phyloP scores from a whole-genome alignment of 2,797 vertebrate species.

The Spinibarbus caldwelli region DNA sequence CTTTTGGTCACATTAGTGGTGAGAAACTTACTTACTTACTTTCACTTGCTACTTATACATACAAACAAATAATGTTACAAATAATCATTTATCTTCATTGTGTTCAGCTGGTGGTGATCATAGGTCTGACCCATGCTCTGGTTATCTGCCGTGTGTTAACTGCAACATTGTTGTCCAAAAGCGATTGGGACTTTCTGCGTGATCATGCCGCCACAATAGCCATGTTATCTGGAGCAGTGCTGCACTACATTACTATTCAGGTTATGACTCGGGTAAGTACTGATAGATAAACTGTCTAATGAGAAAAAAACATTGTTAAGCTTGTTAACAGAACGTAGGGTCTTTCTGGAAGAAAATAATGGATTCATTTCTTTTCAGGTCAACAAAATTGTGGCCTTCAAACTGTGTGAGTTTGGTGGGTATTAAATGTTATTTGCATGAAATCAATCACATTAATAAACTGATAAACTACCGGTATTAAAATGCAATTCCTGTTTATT shows the following conservation, averaged over 20 bases:
- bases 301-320: not conserved
- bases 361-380: slow-evolving; percentile 71
- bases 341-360: not conserved
- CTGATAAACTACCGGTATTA: not conserved
- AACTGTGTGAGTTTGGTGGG: slow-evolving; percentile 87
- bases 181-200: slow-evolving; percentile 69
- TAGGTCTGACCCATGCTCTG: slow-evolving; percentile 85
- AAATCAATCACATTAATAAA: not conserved
- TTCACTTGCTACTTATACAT: not conserved
- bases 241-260: slow-evolving; percentile 86
- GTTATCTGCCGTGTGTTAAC: slow-evolving; percentile 88
- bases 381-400: slow-evolving; percentile 82
- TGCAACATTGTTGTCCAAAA: slow-evolving; percentile 73
- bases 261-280: slow-evolving; percentile 72
- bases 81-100: not conserved
- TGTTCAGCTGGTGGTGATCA: slow-evolving; percentile 85
- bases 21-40: too few species aligned
- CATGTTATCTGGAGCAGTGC: slow-evolving; percentile 83
- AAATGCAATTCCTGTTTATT: not conserved
- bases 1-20: slow-evolving; percentile 85
- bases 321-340: too few species aligned
- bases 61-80: not conserved
- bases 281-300: not conserved
- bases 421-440: not conserved
- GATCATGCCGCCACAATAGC: slow-evolving; percentile 76